These are phyloP conservation scores for Elmis aenea DNA, from an alignment of 2,888 invertebrate species.

Conservation along the genomic window DNA sequence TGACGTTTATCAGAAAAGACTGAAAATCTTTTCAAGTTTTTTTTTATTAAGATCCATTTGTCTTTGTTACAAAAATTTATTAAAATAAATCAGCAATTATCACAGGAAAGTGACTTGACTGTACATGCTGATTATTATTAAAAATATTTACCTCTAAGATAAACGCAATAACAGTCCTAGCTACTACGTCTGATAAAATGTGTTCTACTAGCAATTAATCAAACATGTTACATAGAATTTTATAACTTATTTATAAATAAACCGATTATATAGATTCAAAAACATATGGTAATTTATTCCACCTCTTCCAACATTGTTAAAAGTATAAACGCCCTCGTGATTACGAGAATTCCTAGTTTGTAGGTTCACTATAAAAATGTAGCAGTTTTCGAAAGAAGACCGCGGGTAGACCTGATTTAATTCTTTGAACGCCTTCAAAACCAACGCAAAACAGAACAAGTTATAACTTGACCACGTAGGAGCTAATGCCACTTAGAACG, in stretches of 20 bases:
- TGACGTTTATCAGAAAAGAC: slow-evolving; percentile 26
- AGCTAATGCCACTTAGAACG: slow-evolving; percentile 14
- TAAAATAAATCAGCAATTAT: no score
- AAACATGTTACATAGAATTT: no score
- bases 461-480: slow-evolving; percentile 13
- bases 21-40: slow-evolving; percentile 14
- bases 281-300: slow-evolving; percentile 10
- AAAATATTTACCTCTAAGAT: no score
- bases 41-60: no score
- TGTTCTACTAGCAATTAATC: no score
- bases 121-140: no score
- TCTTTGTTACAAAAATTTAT: no score
- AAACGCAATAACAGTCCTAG: no score
- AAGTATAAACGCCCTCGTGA: slow-evolving; percentile 13
- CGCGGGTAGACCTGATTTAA: slow-evolving; percentile 18
- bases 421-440: slow-evolving; percentile 15
- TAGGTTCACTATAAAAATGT: slow-evolving; percentile 12
- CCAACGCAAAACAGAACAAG: slow-evolving; percentile 15
- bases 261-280: no score
- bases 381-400: slow-evolving; percentile 11
- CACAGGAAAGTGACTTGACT: no score
- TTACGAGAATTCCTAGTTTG: slow-evolving; percentile 13
- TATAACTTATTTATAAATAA: no score
- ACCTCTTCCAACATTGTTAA: slow-evolving; percentile 9
- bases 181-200: no score